Percentiles rank a stretch among this genome's conserved stretches.
Evolutionary conservation across 2,797 vertebrate genomes (phyloP).

Genomic region (Poeciliopsis gracilis): DNA sequence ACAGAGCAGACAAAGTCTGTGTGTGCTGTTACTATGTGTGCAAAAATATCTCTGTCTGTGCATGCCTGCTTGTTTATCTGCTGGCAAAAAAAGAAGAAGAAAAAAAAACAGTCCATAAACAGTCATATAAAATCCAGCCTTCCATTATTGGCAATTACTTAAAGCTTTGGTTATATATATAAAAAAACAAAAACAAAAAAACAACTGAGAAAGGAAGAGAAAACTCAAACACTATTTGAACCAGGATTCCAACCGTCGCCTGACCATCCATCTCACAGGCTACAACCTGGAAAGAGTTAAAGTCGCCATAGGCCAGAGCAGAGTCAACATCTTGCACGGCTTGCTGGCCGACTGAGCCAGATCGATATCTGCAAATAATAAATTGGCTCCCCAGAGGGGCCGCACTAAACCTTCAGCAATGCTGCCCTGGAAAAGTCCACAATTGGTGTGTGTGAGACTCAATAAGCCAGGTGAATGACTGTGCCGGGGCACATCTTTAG

Average conservation of each 20-base stretch:
- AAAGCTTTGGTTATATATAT: slow-evolving; percentile 14
- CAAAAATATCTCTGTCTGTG: slow-evolving; percentile 18
- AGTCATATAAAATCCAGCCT: slow-evolving; percentile 46
- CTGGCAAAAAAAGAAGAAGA: slow-evolving; percentile 17
- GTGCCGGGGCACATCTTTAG: slow-evolving; percentile 90
- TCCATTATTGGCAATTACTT: slow-evolving; percentile 31
- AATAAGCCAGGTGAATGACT: slow-evolving; percentile 92
- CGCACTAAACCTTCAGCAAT: slow-evolving; percentile 87
- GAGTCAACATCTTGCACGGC: slow-evolving; percentile 86
- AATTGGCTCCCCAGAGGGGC: slow-evolving; percentile 95
- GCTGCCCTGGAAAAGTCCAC: slow-evolving; percentile 86
- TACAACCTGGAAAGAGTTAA: slow-evolving; percentile 83
- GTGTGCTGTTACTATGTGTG: slow-evolving; percentile 7
- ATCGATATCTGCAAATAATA: slow-evolving; percentile 99
- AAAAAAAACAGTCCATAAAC: slow-evolving; percentile 27
- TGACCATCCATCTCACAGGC: slow-evolving; percentile 55
- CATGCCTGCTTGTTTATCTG: slow-evolving; percentile 31
- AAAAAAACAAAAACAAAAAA: slow-evolving; percentile 26
- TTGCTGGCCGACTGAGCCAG: slow-evolving; percentile 87
- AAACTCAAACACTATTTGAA: slow-evolving; percentile 32
- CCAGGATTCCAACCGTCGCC: slow-evolving; percentile 27
- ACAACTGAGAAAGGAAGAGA: slow-evolving; percentile 18
- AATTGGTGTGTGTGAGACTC: slow-evolving; percentile 90
- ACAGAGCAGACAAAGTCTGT: slow-evolving; percentile 56
- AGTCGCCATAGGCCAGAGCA: slow-evolving; percentile 84